Percentiles rank a stretch among this genome's conserved stretches.
phyloP scores from a whole-genome alignment of 2,888 invertebrate genomes.

The Euclidia mi region DNA sequence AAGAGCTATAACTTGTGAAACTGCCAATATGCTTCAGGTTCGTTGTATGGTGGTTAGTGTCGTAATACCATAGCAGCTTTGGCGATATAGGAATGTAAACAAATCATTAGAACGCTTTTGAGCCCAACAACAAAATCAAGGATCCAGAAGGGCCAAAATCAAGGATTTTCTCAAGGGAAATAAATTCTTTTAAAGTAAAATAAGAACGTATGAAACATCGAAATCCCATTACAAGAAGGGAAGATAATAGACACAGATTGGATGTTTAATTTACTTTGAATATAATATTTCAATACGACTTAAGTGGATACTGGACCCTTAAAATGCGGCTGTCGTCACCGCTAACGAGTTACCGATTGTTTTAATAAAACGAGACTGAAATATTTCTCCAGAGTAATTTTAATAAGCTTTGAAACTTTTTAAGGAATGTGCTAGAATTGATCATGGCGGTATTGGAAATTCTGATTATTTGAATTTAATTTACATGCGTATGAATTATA shows the following conservation, averaged over 20 bases:
- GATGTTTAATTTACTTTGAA: conserved; percentile 40
- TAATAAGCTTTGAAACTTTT: conserved; percentile 41
- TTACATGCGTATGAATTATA: not conserved
- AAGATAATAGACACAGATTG: conserved; percentile 28
- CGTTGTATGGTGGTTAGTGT: conserved; percentile 3
- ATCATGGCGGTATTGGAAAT: conserved; percentile 22
- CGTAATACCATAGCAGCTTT: conserved; percentile 14
- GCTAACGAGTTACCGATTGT: conserved; percentile 37
- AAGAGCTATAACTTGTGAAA: conserved; percentile 7
- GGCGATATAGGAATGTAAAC: conserved; percentile 11
- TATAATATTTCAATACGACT: conserved; percentile 35
- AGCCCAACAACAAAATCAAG: conserved; percentile 13
- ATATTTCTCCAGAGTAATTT: conserved; percentile 27
- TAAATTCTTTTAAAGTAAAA: conserved; percentile 33
- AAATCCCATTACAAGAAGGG: conserved; percentile 27
- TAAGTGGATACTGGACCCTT: conserved; percentile 20
- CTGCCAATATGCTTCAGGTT: conserved; percentile 14
- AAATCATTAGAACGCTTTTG: conserved; percentile 23
- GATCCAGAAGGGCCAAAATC: no score
- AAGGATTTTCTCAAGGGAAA: conserved; percentile 43
- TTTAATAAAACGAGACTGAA: conserved; percentile 33
- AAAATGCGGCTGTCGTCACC: conserved; percentile 23
- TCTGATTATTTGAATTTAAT: conserved; percentile 2
- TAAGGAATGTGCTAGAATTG: conserved; percentile 15
- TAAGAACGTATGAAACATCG: conserved; percentile 14